Percentiles rank a stretch among this genome's conserved stretches.
phyloP scores from a whole-genome alignment of 2,797 vertebrate species.

The Scleropages formosus region DNA sequence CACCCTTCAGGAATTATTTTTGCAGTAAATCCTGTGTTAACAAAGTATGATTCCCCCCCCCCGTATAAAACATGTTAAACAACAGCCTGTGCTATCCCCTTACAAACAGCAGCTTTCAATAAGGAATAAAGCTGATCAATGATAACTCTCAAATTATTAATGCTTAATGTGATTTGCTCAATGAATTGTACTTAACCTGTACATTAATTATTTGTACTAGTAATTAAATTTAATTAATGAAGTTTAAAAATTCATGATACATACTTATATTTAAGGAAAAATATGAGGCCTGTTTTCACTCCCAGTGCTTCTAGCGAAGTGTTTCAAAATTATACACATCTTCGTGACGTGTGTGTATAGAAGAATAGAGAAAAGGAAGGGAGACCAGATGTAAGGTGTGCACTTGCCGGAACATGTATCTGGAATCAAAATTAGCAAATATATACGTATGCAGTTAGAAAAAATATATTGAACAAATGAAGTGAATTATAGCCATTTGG shows the following conservation, averaged over 20 bases:
- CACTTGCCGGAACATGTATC: slow-evolving; percentile 23
- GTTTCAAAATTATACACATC: no score
- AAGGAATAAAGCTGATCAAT: not conserved
- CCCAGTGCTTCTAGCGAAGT: no score
- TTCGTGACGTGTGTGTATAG: not conserved
- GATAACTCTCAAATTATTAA: not conserved
- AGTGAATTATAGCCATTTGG: slow-evolving; percentile 47
- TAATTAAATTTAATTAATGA: slow-evolving; percentile 2
- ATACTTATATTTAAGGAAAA: not conserved
- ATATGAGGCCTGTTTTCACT: no score
- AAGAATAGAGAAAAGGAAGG: not conserved
- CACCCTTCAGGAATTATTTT: no score
- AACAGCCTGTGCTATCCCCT: no score
- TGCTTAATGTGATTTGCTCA: not conserved
- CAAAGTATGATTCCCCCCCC: no score
- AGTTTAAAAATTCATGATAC: not conserved
- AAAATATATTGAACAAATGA: slow-evolving; percentile 40
- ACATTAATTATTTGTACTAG: not conserved
- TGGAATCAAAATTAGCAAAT: slow-evolving; percentile 24
- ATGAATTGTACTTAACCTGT: not conserved
- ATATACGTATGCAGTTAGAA: slow-evolving; percentile 33
- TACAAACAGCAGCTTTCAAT: not conserved
- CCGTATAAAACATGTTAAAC: no score
- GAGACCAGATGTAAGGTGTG: not conserved
- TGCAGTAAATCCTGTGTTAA: no score